Conservation (phyloP, 2,113 vertebrate genomes). For the Petrocephalus zakoni region DNA sequence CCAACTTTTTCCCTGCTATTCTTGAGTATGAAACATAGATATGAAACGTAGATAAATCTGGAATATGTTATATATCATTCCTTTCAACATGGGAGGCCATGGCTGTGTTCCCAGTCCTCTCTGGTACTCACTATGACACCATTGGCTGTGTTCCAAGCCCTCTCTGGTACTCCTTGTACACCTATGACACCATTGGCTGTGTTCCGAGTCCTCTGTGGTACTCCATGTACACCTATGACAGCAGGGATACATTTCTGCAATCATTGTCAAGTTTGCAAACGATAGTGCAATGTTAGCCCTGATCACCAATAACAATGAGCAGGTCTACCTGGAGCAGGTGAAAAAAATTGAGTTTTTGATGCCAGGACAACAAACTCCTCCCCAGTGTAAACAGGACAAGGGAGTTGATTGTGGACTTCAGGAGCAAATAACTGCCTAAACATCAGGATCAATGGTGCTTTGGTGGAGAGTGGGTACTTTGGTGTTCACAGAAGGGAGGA, state of each 20-base stretch:
- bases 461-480: not conserved
- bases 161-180: no score
- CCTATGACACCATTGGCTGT: not conserved
- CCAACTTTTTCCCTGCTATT: not conserved
- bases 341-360: not conserved
- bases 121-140: no score
- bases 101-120: no score
- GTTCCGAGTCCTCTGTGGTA: no score
- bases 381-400: not conserved
- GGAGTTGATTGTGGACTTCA: not conserved
- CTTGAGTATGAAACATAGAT: not conserved
- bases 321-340: not conserved
- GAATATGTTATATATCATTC: not conserved
- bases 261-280: not conserved
- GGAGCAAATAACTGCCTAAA: not conserved
- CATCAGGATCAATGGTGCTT: not conserved
- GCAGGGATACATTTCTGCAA: not conserved
- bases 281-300: not conserved
- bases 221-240: not conserved
- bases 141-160: no score
- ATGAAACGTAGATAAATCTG: not conserved
- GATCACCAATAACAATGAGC: not conserved
- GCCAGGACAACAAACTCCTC: not conserved
- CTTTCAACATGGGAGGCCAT: not conserved
- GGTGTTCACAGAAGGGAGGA: not conserved